A percentile compares a stretch with the other conserved stretches of the same genome.
phyloP scores from a whole-genome alignment of 2,888 invertebrate species.

The Diplazon laetatorius region DNA sequence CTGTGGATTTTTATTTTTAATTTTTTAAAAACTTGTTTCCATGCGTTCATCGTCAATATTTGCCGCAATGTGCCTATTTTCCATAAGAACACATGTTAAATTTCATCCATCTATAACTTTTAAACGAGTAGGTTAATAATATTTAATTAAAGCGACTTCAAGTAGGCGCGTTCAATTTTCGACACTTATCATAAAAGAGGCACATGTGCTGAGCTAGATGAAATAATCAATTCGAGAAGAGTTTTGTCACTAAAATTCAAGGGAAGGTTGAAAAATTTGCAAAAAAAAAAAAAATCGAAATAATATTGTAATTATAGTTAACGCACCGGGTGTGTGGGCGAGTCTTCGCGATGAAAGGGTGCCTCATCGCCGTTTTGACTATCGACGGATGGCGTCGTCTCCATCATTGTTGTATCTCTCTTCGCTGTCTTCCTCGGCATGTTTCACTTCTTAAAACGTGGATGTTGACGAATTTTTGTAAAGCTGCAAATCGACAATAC shows the following conservation, averaged over 20 bases:
- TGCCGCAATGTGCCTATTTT: too few relatives aligned
- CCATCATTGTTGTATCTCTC: constrained; percentile 70
- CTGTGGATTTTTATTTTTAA: too few relatives aligned
- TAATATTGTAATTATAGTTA: neutral
- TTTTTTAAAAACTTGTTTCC: too few relatives aligned
- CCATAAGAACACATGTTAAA: too few relatives aligned
- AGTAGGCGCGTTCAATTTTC: neutral
- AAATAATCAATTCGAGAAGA: neutral
- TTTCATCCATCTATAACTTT: too few relatives aligned
- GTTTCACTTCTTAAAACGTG: constrained; percentile 57
- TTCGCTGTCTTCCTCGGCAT: constrained; percentile 78
- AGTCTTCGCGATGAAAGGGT: constrained; percentile 69
- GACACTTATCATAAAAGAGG: neutral
- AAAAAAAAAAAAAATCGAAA: neutral
- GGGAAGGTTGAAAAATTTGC: neutral
- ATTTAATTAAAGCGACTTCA: neutral
- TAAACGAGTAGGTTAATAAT: too few relatives aligned
- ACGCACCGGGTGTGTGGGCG: constrained; percentile 73
- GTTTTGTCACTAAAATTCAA: neutral
- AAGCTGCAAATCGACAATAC: constrained; percentile 45
- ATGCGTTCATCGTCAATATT: too few relatives aligned
- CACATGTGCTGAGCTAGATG: neutral
- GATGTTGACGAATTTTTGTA: constrained; percentile 38
- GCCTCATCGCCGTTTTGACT: constrained; percentile 72
- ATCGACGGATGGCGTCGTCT: constrained; percentile 56